These are phyloP conservation scores for Lacanobia wlatinum DNA, from an alignment of 2,888 invertebrate genomes.

Conservation along the genomic window DNA sequence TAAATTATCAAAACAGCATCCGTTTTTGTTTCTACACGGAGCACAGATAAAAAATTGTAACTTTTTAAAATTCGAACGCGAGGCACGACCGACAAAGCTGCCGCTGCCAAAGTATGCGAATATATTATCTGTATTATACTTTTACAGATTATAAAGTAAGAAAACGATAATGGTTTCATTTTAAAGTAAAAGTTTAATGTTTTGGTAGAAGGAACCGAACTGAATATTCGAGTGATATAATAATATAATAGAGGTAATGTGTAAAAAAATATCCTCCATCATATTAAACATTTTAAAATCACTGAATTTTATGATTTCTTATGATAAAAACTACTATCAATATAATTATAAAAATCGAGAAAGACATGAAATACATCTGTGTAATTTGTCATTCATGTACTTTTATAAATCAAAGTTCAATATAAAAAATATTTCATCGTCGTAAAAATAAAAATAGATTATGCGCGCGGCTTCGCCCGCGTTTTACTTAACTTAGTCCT, in stretches of 20 bases:
- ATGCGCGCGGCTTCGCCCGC: no score
- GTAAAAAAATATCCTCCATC: background rate
- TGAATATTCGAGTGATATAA: conserved; percentile 14
- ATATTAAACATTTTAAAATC: background rate
- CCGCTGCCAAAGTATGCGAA: conserved; percentile 67
- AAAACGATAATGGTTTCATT: conserved; percentile 50
- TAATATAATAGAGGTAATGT: background rate
- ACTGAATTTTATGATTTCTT: background rate
- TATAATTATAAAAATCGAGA: no score
- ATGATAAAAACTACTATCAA: background rate
- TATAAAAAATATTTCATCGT: background rate
- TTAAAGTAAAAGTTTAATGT: conserved; percentile 37
- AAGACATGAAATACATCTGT: no score
- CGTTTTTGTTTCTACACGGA: conserved; percentile 45
- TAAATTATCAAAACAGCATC: conserved; percentile 48
- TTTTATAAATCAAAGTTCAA: background rate
- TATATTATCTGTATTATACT: conserved; percentile 63
- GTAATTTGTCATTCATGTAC: background rate
- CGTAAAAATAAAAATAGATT: background rate
- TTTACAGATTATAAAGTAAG: conserved; percentile 50
- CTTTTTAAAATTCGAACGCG: conserved; percentile 71
- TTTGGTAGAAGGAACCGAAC: conserved; percentile 14
- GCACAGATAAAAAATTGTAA: conserved; percentile 64
- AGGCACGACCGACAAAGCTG: conserved; percentile 67
- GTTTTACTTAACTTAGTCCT: no score